Conservation (phyloP, 2,888 invertebrate genomes). For the Melangyna quadrimaculata region DNA sequence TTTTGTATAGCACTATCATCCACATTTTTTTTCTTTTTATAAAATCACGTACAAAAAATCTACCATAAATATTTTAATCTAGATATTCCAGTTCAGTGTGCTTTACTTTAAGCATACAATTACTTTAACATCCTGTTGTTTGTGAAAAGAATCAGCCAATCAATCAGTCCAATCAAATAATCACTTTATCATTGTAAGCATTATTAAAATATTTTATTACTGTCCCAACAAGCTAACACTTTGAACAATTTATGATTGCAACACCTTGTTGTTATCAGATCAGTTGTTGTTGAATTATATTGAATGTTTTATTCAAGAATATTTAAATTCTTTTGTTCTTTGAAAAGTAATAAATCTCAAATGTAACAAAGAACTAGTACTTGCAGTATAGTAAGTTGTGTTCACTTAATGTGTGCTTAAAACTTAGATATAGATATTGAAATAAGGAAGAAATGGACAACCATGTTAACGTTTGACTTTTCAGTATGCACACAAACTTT, state of each 20-base stretch:
- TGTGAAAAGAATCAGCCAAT: neutral
- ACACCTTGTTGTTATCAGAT: conserved; percentile 4
- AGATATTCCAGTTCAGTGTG: neutral
- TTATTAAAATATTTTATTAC: neutral
- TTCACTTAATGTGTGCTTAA: neutral
- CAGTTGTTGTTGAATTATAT: neutral
- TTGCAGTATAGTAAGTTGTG: neutral
- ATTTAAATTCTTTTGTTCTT: conserved; percentile 11
- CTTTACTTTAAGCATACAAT: neutral
- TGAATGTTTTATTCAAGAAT: conserved; percentile 9
- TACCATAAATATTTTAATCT: neutral
- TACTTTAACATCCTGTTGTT: conserved; percentile 12
- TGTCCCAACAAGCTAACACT: conserved; percentile 7
- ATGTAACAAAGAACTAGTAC: neutral
- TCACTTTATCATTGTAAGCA: neutral
- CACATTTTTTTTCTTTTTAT: no score
- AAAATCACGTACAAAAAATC: no score
- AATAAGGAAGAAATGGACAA: neutral
- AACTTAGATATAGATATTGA: neutral
- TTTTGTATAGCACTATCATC: no score
- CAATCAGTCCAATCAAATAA: neutral
- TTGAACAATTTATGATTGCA: conserved; percentile 13
- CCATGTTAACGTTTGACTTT: no score
- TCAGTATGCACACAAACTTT: no score
- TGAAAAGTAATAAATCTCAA: conserved; percentile 3